Percentiles rank a stretch among this genome's conserved stretches.
Conservation (phyloP, 2,797 vertebrate genomes). For the Lateolabrax maculatus region DNA sequence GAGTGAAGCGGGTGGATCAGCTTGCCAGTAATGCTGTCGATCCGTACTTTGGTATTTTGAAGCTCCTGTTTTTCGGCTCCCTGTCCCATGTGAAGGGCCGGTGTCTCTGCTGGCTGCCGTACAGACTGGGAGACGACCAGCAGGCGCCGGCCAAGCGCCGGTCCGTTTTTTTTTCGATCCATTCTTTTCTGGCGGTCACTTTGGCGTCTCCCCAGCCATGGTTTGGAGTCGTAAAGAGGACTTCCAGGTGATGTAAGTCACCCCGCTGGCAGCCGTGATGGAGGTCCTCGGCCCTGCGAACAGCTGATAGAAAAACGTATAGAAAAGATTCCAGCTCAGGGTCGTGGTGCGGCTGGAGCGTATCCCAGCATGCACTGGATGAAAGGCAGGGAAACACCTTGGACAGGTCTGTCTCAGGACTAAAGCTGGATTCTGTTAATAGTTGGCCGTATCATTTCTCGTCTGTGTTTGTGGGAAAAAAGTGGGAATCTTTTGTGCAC, state of each 20-base stretch:
- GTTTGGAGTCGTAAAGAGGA: conserved; percentile 14
- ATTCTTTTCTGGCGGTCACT: conserved; percentile 26
- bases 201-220: conserved; percentile 23
- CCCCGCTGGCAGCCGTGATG: conserved; percentile 1
- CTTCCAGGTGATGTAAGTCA: conserved; percentile 13
- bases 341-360: conserved; percentile 11
- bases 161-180: conserved; percentile 15
- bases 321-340: conserved; percentile 13
- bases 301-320: conserved; percentile 15
- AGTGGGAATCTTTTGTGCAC: not conserved
- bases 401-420: conserved; percentile 5
- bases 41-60: conserved; percentile 42
- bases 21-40: conserved; percentile 44
- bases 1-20: conserved; percentile 12
- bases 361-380: conserved; percentile 40
- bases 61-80: conserved; percentile 21
- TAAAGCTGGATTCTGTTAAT: not conserved
- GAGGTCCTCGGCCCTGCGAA: conserved; percentile 4
- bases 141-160: conserved; percentile 27
- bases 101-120: conserved; percentile 29
- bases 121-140: conserved; percentile 30
- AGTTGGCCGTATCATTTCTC: not conserved
- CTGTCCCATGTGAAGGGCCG: conserved; percentile 1
- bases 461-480: not conserved
- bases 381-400: conserved; percentile 17